A percentile compares a stretch with the other conserved stretches of the same genome.
Conservation (phyloP, 2,113 vertebrate genomes). For the Spheniscus mendiculus region DNA sequence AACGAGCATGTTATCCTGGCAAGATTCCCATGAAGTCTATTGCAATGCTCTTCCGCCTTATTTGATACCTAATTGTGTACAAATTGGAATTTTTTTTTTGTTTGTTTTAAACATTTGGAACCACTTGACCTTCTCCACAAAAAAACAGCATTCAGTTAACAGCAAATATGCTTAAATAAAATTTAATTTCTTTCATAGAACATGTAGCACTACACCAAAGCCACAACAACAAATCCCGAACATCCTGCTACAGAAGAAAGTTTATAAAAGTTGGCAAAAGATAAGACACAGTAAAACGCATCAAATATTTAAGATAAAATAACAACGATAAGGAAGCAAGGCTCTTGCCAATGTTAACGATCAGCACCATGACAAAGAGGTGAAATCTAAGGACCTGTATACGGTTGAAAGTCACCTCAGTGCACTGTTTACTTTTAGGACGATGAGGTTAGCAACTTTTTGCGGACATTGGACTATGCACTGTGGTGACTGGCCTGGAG, state of each 20-base stretch:
- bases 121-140: neutral
- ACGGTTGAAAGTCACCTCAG: neutral
- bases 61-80: neutral
- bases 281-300: neutral
- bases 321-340: neutral
- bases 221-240: neutral
- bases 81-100: neutral
- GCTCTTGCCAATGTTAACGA: neutral
- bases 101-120: neutral
- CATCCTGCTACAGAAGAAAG: neutral
- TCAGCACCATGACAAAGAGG: neutral
- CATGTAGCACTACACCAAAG: neutral
- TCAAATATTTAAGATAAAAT: neutral
- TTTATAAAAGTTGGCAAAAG: neutral
- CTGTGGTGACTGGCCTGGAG: fast-evolving
- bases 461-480: neutral
- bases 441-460: fast-evolving
- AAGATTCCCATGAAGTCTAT: neutral
- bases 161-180: neutral
- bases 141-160: neutral
- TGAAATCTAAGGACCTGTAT: neutral
- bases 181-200: neutral
- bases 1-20: neutral
- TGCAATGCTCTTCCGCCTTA: neutral
- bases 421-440: neutral